Conservation (phyloP, 2,888 invertebrate species). For the Imbricaverruca yamaguchii region DNA sequence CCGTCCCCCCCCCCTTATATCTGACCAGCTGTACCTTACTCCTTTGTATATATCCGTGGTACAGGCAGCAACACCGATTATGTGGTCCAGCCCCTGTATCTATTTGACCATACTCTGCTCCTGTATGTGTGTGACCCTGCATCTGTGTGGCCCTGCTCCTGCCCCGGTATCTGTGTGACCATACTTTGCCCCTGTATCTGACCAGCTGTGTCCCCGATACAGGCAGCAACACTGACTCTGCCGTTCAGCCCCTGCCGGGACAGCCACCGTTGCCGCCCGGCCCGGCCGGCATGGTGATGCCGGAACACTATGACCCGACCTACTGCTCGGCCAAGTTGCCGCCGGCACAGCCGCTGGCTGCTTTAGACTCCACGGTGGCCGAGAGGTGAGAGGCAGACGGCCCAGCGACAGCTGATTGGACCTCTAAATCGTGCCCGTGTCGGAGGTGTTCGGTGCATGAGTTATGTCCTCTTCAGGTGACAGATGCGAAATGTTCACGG, state of each 20-base stretch:
- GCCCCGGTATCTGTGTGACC: neutral
- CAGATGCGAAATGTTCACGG: no score
- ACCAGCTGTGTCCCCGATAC: slow-evolving; percentile 29
- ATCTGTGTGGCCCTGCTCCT: no score
- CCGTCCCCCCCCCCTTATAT: no score
- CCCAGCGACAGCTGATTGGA: neutral
- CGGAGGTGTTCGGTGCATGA: no score
- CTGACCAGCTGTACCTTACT: no score
- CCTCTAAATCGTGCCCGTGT: no score
- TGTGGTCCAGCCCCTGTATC: no score
- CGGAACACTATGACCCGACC: slow-evolving; percentile 40
- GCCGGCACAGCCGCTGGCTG: slow-evolving; percentile 51
- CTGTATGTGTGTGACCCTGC: no score
- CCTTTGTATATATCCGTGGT: no score
- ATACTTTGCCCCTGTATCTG: neutral
- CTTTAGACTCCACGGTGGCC: slow-evolving; percentile 43
- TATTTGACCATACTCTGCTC: no score
- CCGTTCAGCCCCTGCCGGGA: slow-evolving; percentile 68
- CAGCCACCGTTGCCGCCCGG: slow-evolving; percentile 51
- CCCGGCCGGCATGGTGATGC: slow-evolving; percentile 30
- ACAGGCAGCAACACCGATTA: no score
- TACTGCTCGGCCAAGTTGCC: slow-evolving; percentile 61
- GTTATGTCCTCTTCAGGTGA: no score
- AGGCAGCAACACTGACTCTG: slow-evolving; percentile 53
- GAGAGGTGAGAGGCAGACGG: slow-evolving; percentile 40